These are phyloP conservation scores for Tenthredo livida DNA, from an alignment of 2,888 invertebrate species.

Conservation along the genomic window DNA sequence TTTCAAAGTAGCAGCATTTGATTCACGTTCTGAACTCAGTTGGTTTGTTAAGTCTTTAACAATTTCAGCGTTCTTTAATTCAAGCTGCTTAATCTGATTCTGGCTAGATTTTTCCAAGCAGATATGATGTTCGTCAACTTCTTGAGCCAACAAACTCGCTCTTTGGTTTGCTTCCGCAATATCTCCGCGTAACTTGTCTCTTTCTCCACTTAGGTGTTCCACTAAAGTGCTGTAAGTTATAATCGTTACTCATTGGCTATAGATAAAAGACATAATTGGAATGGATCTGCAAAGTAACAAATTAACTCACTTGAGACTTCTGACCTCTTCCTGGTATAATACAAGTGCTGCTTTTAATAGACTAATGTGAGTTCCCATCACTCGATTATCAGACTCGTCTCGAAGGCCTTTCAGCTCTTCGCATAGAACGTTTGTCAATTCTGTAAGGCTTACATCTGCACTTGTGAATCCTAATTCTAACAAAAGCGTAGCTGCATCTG, in stretches of 20 bases:
- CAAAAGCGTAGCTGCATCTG: conserved; percentile 83
- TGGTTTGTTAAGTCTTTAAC: conserved; percentile 86
- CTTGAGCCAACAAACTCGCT: conserved; percentile 90
- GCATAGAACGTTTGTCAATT: conserved; percentile 85
- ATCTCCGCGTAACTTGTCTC: conserved; percentile 89
- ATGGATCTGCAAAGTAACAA: neutral
- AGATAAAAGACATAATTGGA: neutral
- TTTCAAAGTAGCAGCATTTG: conserved; percentile 81
- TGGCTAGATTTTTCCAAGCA: conserved; percentile 89
- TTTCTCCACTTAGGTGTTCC: conserved; percentile 87
- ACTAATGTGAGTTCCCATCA: conserved; percentile 77
- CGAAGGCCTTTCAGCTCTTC: conserved; percentile 81
- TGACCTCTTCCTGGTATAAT: conserved; percentile 85
- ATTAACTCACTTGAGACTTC: conserved; percentile 80
- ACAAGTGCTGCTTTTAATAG: conserved; percentile 84
- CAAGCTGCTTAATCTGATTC: conserved; percentile 83
- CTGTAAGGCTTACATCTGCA: conserved; percentile 81
- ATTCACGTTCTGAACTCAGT: conserved; percentile 87
- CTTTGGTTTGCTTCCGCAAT: conserved; percentile 91
- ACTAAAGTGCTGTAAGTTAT: conserved; percentile 76
- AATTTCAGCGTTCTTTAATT: conserved; percentile 88
- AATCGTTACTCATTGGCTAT: conserved; percentile 55
- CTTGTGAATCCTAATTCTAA: conserved; percentile 85
- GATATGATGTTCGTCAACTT: conserved; percentile 94
- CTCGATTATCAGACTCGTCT: conserved; percentile 74